Conservation (phyloP, 2,888 invertebrate genomes). For the Lordiphosa andalusiaca region DNA sequence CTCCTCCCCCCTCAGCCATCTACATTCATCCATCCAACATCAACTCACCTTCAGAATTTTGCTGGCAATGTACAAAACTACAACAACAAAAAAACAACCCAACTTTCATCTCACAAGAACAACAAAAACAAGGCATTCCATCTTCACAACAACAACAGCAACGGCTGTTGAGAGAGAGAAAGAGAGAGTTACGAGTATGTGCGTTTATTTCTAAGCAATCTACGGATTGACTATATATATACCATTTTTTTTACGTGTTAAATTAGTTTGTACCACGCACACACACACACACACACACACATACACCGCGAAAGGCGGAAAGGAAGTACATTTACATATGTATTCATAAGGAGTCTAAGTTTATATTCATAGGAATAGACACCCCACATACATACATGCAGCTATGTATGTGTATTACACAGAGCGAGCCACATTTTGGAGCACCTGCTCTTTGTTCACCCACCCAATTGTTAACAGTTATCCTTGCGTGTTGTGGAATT, state of each 20-base stretch:
- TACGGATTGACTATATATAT: not conserved
- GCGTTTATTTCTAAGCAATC: constrained; percentile 7
- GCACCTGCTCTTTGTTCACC: too few species aligned
- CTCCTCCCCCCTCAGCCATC: not conserved
- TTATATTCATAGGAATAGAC: too few species aligned
- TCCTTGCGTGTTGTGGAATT: too few species aligned
- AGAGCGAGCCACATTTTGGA: too few species aligned
- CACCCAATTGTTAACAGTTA: too few species aligned
- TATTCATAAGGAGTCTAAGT: too few species aligned
- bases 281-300: constrained; percentile 4
- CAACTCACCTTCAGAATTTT: constrained; percentile 3
- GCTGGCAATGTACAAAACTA: constrained; percentile 4
- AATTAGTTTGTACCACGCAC: constrained; percentile 10
- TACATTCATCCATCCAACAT: not conserved
- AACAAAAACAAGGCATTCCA: constrained; percentile 12
- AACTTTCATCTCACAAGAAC: constrained; percentile 3
- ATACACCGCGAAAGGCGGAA: not conserved
- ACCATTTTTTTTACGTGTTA: constrained; percentile 10
- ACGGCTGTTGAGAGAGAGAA: not conserved
- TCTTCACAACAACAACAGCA: constrained; percentile 3
- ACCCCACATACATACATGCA: too few species aligned
- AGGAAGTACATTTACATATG: not conserved
- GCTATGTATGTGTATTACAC: too few species aligned
- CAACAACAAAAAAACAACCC: not conserved
- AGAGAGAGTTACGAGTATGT: constrained; percentile 2